Conservation (phyloP, 1,140 invertebrate species). For the Onthophagus taurus region DNA sequence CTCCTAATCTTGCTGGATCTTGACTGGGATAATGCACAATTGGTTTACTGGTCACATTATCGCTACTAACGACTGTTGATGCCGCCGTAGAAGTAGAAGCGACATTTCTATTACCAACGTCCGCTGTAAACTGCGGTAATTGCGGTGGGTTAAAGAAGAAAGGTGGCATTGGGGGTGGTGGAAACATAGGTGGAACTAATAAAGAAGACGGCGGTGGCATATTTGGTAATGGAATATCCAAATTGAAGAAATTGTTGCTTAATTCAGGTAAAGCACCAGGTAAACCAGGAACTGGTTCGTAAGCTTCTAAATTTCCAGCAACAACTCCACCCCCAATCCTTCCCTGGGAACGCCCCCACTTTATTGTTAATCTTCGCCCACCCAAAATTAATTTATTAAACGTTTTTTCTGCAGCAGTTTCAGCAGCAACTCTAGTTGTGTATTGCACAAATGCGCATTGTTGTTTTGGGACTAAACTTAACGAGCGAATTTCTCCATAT, state of each 20-base stretch:
- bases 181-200: conserved; percentile 42
- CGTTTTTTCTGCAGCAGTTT: conserved; percentile 89
- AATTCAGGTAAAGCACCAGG: conserved; percentile 68
- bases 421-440: conserved; percentile 79
- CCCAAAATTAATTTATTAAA: conserved; percentile 92
- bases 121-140: conserved; percentile 38
- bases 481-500: conserved; percentile 93
- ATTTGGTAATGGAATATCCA: conserved; percentile 44
- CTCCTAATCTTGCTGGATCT: conserved; percentile 83
- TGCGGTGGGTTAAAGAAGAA: conserved; percentile 53
- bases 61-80: conserved; percentile 18
- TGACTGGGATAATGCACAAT: conserved; percentile 81
- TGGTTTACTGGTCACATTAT: conserved; percentile 21
- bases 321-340: conserved; percentile 31
- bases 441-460: conserved; percentile 98
- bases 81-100: conserved; percentile 43
- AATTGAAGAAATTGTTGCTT: conserved; percentile 75
- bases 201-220: conserved; percentile 48
- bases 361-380: conserved; percentile 82
- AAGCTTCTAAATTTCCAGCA: conserved; percentile 34
- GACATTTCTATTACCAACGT: not conserved
- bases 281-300: conserved; percentile 84
- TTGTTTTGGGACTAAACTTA: conserved; percentile 86
- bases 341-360: conserved; percentile 90
- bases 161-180: conserved; percentile 42